Percentiles rank a stretch among this genome's conserved stretches.
Conservation (phyloP, 2,888 invertebrate genomes). For the Thera obeliscata region DNA sequence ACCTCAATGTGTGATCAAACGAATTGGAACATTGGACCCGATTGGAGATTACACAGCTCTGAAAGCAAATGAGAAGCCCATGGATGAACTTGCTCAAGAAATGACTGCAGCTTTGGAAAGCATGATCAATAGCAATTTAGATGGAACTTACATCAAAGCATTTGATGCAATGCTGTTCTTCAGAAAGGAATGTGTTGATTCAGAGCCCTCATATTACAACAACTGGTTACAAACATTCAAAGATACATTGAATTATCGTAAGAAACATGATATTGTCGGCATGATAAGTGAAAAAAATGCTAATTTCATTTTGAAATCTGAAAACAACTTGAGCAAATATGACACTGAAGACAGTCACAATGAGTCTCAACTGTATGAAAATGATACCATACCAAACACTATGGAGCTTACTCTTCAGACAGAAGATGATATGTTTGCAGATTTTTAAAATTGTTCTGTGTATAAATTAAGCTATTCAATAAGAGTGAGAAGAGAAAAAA, state of each 20-base stretch:
- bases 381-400: slow-evolving; percentile 70
- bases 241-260: slow-evolving; percentile 55
- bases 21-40: slow-evolving; percentile 85
- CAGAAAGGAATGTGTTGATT: slow-evolving; percentile 66
- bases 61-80: slow-evolving; percentile 62
- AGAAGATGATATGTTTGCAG: slow-evolving; percentile 77
- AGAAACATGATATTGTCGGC: slow-evolving; percentile 58
- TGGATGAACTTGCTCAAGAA: slow-evolving; percentile 59
- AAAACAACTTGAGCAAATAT: slow-evolving; percentile 66
- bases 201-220: slow-evolving; percentile 68
- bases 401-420: slow-evolving; percentile 65
- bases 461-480: not conserved
- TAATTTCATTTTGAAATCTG: slow-evolving; percentile 66
- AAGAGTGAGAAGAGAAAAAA: too few species aligned
- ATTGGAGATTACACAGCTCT: slow-evolving; percentile 84
- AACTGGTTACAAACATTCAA: slow-evolving; percentile 72
- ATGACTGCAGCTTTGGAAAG: slow-evolving; percentile 72
- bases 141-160: slow-evolving; percentile 68
- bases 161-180: slow-evolving; percentile 65
- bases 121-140: slow-evolving; percentile 67
- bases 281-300: slow-evolving; percentile 62
- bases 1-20: slow-evolving; percentile 46
- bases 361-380: slow-evolving; percentile 74
- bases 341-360: slow-evolving; percentile 61
- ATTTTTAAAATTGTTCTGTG: slow-evolving; percentile 54